Base-by-base conservation (phyloP, 2,888 invertebrate species). In the Napeogenes inachia region DNA sequence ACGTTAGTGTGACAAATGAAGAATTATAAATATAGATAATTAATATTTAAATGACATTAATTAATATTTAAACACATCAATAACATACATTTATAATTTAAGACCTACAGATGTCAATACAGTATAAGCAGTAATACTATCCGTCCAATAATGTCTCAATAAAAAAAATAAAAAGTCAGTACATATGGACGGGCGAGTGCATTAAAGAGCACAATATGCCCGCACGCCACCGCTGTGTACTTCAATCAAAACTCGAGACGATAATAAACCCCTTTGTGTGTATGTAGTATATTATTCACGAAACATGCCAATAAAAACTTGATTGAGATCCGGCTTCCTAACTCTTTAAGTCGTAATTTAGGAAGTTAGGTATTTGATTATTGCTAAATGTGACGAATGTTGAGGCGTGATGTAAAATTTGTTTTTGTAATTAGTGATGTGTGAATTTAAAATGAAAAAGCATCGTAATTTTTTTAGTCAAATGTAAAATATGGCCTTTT, bases 201-300 rank as follows among this genome's bases (percentile, higher is more conserved):
- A 81, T 76, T 77, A 73, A 76, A 73, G 71, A 71, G 67, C 61
- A 87, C 86, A 89, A 88, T 88, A 73, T 77, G 70, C 89, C 87
- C 87, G 87, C 85, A 87, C 81, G 77, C 71, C 75, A 69, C 72
- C 74, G 68, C 69, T 80, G 50, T 10, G 50, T 50, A 80, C 80
- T 84, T 77, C 72, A 77, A 74, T 71, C 70, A 69, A 64, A 67
- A 69, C 66, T 58, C 73, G 70, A 71, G 70, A 66, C 68, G 62
- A 71, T 64, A 71, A 72, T 71, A 71, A 71, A 69, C 67, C 68
- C 68, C 67, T 70, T 70, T 70, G 63, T 60, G 33, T 70, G 63
- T 60, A 42, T 21, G 21, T 21, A 57, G 50, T 56, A 50, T 59
- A 59, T 66, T 66, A 65, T 68, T 68, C 60, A 66, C 62, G 50